Conservation (phyloP, 1,140 invertebrate genomes). For the Cotesia vestalis region DNA sequence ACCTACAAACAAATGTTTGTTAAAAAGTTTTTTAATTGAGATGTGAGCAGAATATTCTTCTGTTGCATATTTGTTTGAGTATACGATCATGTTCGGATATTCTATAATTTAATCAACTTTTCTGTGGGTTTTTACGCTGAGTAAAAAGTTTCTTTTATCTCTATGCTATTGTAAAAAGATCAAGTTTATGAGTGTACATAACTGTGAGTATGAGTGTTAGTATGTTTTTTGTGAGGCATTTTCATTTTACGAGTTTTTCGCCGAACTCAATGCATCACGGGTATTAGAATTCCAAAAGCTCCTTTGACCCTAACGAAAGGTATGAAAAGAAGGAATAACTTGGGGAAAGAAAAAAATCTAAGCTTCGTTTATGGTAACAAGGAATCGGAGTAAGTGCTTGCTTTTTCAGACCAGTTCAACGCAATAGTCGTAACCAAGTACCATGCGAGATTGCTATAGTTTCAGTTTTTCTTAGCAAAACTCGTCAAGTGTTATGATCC, state of each 20-base stretch:
- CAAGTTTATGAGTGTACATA: slow-evolving; percentile 1
- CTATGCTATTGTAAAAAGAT: slow-evolving; percentile 26
- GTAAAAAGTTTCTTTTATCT: slow-evolving; percentile 20
- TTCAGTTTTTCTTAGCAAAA: slow-evolving; percentile 9
- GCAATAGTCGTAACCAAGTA: background rate
- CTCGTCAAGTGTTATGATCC: slow-evolving; percentile 5
- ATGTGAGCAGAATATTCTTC: slow-evolving; percentile 6
- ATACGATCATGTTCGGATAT: slow-evolving; percentile 2
- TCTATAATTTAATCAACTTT: slow-evolving; percentile 34
- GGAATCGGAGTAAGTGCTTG: slow-evolving; percentile 39
- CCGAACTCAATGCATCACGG: slow-evolving; percentile 35
- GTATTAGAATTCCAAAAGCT: slow-evolving; percentile 31
- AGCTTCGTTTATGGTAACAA: slow-evolving; percentile 38
- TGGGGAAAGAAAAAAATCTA: slow-evolving; percentile 20
- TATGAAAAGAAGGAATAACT: slow-evolving; percentile 35
- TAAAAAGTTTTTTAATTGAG: slow-evolving; percentile 4
- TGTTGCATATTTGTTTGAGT: background rate
- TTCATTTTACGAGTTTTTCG: slow-evolving; percentile 33
- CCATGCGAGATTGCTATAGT: background rate
- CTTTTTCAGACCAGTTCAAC: background rate
- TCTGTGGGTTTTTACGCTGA: slow-evolving; percentile 8
- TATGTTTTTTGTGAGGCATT: slow-evolving; percentile 14
- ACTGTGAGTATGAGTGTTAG: too few species aligned
- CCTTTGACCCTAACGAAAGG: slow-evolving; percentile 28
- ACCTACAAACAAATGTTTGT: slow-evolving; percentile 19